Base-by-base conservation (phyloP, 2,113 vertebrate genomes). In the Choloepus hoffmanni region DNA sequence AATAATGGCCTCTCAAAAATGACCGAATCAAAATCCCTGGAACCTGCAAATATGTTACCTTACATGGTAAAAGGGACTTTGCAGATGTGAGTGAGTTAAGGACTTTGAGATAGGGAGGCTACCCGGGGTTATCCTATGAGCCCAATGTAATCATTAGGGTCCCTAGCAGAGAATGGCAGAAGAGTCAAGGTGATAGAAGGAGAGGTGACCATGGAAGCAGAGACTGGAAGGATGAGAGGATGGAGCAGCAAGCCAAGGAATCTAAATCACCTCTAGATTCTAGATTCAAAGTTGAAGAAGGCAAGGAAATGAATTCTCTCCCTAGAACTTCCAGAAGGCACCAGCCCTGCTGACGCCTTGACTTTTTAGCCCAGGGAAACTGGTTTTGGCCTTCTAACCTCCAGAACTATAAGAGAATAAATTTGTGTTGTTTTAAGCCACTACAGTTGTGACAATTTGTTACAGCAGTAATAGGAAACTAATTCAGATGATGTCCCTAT, bases 401-500 rank as follows among this genome's bases (percentile, higher is more conserved):
- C 33, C 58, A 97, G 58, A 86, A 70, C 65, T 72, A 50, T 63
- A 74, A 83, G 60, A 33, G 30, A 45, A 83, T 50, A 83, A 84
- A 73, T 53, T 85, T 53, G 43, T 58, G 33, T n/a, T 76, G 45
- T 89, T 50, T 95, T 60, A 63, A 84, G 60, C 36, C 86, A 83
- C 73, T 50, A 85, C 43, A 8, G 72, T 67, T 63, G 30, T 63
- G 18, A 60, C 45, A 45, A 89, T 74, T 87, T 90, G 55, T 96
- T 74, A 92, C 12, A 77, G 78, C 85, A 81, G 50, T 28, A 82
- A 67, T 23, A 78, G 78, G 65, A 94, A 92, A 94, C 45, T 40
- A 53, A 79, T 82, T 83, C 85, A 78, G 30, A 36, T 60, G 50
- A 21, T 26, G 19, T 30, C n/a, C 36, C 45, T 43, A 26, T 11